Percentiles rank a stretch among this genome's conserved stretches.
phyloP scores from a whole-genome alignment of 2,113 vertebrate species.

The Cervus canadensis region DNA sequence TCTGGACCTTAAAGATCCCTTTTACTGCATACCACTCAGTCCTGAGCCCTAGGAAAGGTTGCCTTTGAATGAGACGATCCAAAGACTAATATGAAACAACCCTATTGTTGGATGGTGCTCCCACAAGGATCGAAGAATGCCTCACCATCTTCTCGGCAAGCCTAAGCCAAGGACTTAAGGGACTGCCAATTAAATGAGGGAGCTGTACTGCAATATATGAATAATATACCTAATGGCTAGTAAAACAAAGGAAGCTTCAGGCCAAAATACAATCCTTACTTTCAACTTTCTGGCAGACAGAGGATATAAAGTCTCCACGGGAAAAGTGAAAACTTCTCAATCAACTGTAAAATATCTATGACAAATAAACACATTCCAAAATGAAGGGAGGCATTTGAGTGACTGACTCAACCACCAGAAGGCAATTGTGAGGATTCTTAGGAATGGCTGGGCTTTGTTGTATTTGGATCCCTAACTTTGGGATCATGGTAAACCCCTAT shows the following conservation, averaged over 20 bases:
- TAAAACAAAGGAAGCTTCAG: neutral
- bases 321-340: neutral
- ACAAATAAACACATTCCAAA: neutral
- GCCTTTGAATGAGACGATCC: neutral
- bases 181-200: neutral
- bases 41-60: neutral
- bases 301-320: neutral
- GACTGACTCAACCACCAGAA: neutral
- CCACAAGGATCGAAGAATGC: neutral
- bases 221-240: neutral
- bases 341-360: neutral
- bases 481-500: neutral
- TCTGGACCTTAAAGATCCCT: neutral
- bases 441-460: neutral
- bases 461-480: neutral
- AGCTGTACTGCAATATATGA: neutral
- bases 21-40: neutral
- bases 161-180: neutral
- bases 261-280: neutral
- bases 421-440: neutral
- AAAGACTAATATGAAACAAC: neutral
- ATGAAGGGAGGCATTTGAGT: neutral
- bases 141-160: neutral
- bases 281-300: neutral
- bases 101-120: neutral